Percentiles rank a stretch among this genome's conserved stretches.
phyloP scores from a whole-genome alignment of 2,113 vertebrate genomes.

The Hemibagrus wyckioides region DNA sequence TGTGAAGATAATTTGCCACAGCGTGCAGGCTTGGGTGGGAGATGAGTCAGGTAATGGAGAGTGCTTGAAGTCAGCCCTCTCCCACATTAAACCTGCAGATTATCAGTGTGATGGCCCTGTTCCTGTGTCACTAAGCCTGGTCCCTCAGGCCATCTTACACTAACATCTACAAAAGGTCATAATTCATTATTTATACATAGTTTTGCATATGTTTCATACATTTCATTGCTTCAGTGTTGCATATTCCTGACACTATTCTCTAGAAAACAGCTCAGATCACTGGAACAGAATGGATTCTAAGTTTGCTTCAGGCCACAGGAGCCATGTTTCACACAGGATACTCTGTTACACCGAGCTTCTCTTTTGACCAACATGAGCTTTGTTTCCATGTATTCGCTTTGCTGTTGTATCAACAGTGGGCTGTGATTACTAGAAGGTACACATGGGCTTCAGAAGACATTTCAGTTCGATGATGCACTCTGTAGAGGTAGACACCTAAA shows the following conservation, averaged over 20 bases:
- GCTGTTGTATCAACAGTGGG: background rate
- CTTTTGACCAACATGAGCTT: background rate
- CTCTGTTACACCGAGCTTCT: background rate
- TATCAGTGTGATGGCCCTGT: slow-evolving; percentile 39
- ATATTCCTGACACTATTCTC: slow-evolving; percentile 1
- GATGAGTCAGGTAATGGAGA: slow-evolving; percentile 48
- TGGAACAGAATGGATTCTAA: background rate
- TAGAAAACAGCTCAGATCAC: background rate
- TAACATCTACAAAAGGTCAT: background rate
- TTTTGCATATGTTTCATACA: slow-evolving; percentile 20
- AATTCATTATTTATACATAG: background rate
- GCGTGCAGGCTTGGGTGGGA: slow-evolving; percentile 44
- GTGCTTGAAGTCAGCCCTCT: slow-evolving; percentile 35
- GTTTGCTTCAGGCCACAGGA: background rate
- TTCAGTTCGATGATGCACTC: background rate
- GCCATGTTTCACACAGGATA: background rate
- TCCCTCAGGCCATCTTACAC: slow-evolving; percentile 32
- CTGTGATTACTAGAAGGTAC: background rate
- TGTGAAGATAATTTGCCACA: slow-evolving; percentile 51
- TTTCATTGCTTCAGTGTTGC: background rate
- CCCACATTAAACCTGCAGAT: slow-evolving; percentile 46
- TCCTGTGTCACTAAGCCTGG: slow-evolving; percentile 29
- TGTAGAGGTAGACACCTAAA: background rate
- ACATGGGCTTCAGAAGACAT: background rate
- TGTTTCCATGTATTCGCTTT: background rate